Percentiles rank a stretch among this genome's conserved stretches.
These are phyloP conservation scores for Hirtodrosophila histrioides DNA, from an alignment of 2,888 invertebrate genomes.

Conservation along the genomic window DNA sequence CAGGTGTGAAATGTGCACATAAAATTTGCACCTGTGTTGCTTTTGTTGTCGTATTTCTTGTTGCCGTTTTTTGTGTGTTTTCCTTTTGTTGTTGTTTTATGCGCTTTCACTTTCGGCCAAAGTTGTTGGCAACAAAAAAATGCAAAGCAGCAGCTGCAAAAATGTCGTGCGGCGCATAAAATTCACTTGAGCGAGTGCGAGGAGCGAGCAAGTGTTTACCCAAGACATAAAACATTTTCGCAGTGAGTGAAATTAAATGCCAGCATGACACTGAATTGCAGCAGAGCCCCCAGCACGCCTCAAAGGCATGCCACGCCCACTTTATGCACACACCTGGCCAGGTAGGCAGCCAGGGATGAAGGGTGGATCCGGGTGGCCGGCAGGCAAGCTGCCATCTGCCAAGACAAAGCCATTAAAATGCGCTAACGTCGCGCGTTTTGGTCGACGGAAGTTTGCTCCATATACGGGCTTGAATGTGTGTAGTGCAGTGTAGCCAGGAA, in stretches of 20 bases:
- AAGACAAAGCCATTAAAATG: constrained; percentile 77
- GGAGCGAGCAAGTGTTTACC: constrained; percentile 69
- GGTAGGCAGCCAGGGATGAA: neutral
- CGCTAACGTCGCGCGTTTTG: constrained; percentile 65
- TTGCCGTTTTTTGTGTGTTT: constrained; percentile 15
- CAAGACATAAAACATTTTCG: constrained; percentile 79
- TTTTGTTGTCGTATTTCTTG: constrained; percentile 36
- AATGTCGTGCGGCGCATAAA: constrained; percentile 75
- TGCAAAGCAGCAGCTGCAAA: constrained; percentile 69
- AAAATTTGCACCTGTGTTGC: constrained; percentile 69
- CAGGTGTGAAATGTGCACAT: constrained; percentile 77
- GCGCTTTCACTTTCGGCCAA: constrained; percentile 64
- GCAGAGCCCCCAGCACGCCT: constrained; percentile 23
- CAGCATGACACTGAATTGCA: constrained; percentile 78
- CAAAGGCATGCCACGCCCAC: constrained; percentile 27
- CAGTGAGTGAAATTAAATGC: constrained; percentile 79
- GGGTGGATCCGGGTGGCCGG: constrained; percentile 4
- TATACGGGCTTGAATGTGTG: constrained; percentile 31
- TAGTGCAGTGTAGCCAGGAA: constrained; percentile 1
- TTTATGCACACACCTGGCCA: constrained; percentile 20
- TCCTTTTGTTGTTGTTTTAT: constrained; percentile 39
- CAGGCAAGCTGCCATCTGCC: constrained; percentile 25
- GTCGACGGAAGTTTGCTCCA: constrained; percentile 63
- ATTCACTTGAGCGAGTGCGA: constrained; percentile 56
- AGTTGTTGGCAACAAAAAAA: constrained; percentile 49